These are phyloP conservation scores for Cyprinella venusta DNA, from an alignment of 2,797 vertebrate species.

Conservation along the genomic window DNA sequence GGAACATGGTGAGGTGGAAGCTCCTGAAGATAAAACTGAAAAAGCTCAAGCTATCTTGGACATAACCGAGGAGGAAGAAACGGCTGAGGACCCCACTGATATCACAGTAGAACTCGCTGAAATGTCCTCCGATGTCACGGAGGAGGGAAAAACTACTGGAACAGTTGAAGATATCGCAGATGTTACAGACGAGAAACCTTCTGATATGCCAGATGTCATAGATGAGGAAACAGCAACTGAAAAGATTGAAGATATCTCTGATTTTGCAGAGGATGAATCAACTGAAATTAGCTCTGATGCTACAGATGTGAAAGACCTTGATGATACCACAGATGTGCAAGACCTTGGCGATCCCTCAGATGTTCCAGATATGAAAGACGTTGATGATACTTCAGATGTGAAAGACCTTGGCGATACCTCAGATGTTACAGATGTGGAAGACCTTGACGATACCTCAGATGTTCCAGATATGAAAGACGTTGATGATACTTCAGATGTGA, in stretches of 20 bases:
- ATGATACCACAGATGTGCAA: neutral
- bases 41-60: conserved; percentile 22
- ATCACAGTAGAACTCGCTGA: neutral
- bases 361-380: neutral
- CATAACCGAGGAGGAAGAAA: neutral
- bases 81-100: neutral
- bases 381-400: too few species aligned
- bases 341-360: neutral
- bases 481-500: too few species aligned
- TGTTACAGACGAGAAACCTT: neutral
- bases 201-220: neutral
- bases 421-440: neutral
- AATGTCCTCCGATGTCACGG: neutral
- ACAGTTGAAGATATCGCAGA: neutral
- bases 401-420: neutral
- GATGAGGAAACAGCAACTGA: neutral
- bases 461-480: too few species aligned
- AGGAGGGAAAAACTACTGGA: conserved; percentile 11
- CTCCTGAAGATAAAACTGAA: neutral
- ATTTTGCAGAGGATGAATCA: neutral
- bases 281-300: neutral
- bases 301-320: neutral
- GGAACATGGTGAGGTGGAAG: neutral
- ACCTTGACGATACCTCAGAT: too few species aligned
- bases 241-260: neutral